Evolutionary conservation across 2,888 invertebrate species (phyloP), one percentile per base, ranked within the genome.

Genomic region (Dusona sp.): DNA sequence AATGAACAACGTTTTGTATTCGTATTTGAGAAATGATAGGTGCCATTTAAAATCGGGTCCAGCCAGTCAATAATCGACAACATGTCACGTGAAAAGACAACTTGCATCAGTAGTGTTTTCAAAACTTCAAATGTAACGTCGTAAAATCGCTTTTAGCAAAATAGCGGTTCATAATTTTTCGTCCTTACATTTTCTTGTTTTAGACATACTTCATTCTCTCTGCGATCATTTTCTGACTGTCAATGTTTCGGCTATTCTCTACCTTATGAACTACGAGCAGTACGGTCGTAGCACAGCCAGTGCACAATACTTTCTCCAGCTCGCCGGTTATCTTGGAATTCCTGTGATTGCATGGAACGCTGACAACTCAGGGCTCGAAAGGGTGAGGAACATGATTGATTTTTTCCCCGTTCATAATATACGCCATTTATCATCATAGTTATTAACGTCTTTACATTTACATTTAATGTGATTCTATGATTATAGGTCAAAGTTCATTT

Each of bases 281-380:
- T 98, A 98, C 93, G 98, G 98, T 70, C 96, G 98, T 88, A 98
- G 98, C 94, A 98, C 98, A 85, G 98, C 98, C 90, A 98, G 98
- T 89, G 98, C 98, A 84, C 98, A 98, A 94, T 98, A 98, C 95
- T 98, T 98, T 94, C 96, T 98, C 89, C 98, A 98, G 95, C 95
- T 98, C 92, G 98, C 98, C 90, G 98, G 98, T 84, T 98, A 98
- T 95, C 95, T 99, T 91, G 99, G 98, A 89, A 98, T 99, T 93
- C 99, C 99, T 90, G 98, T 99, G 78, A 98, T 99, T 90, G 98
- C 98, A 11, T 99, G 99, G 99, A 99, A 99, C 95, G 98, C 99
- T 11, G 99, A 99, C 94, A 99, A 99, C 95, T 98, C 99, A 61
- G 99, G 98, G 57, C 95, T 98, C 84, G 96, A 96, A 90, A 94